A percentile compares a stretch with the other conserved stretches of the same genome.
These are phyloP conservation scores for Trichomalopsis sarcophagae DNA, from an alignment of 1,140 invertebrate genomes.

Conservation along the genomic window DNA sequence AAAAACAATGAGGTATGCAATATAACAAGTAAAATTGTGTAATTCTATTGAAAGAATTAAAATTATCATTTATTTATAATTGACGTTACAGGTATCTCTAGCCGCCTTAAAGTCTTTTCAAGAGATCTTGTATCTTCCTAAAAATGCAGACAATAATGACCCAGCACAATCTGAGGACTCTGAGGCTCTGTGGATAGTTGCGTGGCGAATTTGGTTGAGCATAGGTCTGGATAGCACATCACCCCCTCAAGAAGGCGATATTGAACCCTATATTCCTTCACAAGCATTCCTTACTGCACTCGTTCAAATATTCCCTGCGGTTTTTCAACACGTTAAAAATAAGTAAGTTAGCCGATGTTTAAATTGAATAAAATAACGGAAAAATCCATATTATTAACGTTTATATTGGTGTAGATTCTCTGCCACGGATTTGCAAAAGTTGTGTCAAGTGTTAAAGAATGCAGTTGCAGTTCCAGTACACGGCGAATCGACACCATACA, in stretches of 20 bases:
- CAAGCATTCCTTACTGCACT: constrained; percentile 94
- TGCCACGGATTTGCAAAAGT: constrained; percentile 84
- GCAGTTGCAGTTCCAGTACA: constrained; percentile 88
- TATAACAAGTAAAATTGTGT: background rate
- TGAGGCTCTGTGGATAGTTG: constrained; percentile 84
- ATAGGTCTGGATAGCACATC: constrained; percentile 87
- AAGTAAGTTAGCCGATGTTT: constrained; percentile 76
- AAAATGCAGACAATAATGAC: constrained; percentile 68
- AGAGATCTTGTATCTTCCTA: constrained; percentile 87
- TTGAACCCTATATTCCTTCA: constrained; percentile 88
- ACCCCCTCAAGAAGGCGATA: constrained; percentile 78
- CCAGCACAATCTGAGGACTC: constrained; percentile 72
- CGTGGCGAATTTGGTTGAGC: constrained; percentile 90
- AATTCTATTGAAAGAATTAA: background rate
- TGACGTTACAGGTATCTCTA: constrained; percentile 83
- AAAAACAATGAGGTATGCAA: constrained; percentile 90
- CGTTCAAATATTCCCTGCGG: constrained; percentile 94
- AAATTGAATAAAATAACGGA: background rate
- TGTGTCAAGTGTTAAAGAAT: constrained; percentile 86
- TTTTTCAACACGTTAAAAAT: constrained; percentile 92
- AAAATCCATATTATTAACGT: background rate
- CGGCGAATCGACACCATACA: constrained; percentile 88
- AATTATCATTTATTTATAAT: background rate
- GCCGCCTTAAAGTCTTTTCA: constrained; percentile 96
- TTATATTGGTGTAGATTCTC: constrained; percentile 77